Percentiles rank a stretch among this genome's conserved stretches.
phyloP scores from a whole-genome alignment of 2,888 invertebrate species.

The Lepidocyrtinus sp. region DNA sequence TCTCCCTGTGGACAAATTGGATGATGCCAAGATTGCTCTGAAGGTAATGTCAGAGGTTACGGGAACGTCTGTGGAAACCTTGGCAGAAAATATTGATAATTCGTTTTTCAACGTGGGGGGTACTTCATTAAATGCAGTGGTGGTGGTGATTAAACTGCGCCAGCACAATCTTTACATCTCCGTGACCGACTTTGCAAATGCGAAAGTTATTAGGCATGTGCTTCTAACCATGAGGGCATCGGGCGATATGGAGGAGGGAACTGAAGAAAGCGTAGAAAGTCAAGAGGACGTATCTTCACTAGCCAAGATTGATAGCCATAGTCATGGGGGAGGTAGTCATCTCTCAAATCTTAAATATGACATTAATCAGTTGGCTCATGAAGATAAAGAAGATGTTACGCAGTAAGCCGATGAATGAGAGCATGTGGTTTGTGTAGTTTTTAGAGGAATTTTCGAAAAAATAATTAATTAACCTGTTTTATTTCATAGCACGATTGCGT shows the following conservation, averaged over 20 bases:
- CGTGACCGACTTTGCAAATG: not conserved
- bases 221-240: too few species aligned
- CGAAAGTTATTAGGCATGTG: constrained; percentile 8
- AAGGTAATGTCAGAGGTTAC: constrained; percentile 82
- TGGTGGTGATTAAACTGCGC: constrained; percentile 83
- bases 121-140: constrained; percentile 89
- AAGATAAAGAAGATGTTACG: constrained; percentile 80
- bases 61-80: constrained; percentile 75
- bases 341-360: constrained; percentile 73
- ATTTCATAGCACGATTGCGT: constrained; percentile 84
- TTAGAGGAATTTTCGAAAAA: too few species aligned
- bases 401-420: too few species aligned
- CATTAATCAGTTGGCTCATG: constrained; percentile 76
- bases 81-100: constrained; percentile 77
- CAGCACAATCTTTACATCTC: constrained; percentile 23
- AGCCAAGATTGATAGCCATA: not conserved
- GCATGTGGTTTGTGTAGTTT: too few species aligned
- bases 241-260: not conserved
- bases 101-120: constrained; percentile 91
- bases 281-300: not conserved
- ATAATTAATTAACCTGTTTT: too few species aligned
- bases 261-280: not conserved
- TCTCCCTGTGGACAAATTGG: constrained; percentile 76
- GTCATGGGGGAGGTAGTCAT: not conserved
- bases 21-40: constrained; percentile 78